Conservation (phyloP, 2,888 invertebrate genomes). For the Nephrocerus scutellatus region DNA sequence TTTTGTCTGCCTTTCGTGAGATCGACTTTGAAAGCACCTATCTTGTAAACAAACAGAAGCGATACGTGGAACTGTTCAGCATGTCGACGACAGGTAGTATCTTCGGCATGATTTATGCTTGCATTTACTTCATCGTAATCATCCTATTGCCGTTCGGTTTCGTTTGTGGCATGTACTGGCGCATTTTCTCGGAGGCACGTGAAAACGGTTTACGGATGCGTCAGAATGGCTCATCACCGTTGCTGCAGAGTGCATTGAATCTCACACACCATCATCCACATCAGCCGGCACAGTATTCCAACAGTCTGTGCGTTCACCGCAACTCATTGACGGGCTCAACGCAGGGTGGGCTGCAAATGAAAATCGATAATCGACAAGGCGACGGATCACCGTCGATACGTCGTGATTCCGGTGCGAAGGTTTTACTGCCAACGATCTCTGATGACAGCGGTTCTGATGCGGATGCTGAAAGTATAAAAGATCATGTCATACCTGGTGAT, state of each 20-base stretch:
- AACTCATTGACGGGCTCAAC: constrained; percentile 41
- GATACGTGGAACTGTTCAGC: constrained; percentile 17
- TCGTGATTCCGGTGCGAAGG: constrained; percentile 41
- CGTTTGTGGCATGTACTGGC: constrained; percentile 48
- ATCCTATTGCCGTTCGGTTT: constrained; percentile 46
- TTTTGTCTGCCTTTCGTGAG: constrained; percentile 44
- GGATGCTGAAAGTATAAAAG: constrained; percentile 19
- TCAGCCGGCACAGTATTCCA: constrained; percentile 28
- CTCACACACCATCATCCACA: constrained; percentile 33
- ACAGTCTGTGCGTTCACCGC: constrained; percentile 37
- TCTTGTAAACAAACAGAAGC: constrained; percentile 33
- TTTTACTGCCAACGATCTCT: constrained; percentile 38
- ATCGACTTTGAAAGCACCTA: constrained; percentile 40
- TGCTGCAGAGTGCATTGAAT: constrained; percentile 46
- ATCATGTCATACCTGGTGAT: constrained; percentile 26
- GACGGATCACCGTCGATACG: constrained; percentile 32
- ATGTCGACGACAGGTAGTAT: constrained; percentile 31
- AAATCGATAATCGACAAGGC: constrained; percentile 38
- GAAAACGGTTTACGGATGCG: constrained; percentile 47
- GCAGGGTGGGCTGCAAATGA: constrained; percentile 43
- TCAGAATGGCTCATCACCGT: constrained; percentile 47
- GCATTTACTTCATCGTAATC: constrained; percentile 44
- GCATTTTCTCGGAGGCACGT: constrained; percentile 46
- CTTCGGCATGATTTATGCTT: constrained; percentile 41
- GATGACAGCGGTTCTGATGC: constrained; percentile 37